Conservation (phyloP, 1,140 invertebrate species). For the Trachelipus rathkii region DNA sequence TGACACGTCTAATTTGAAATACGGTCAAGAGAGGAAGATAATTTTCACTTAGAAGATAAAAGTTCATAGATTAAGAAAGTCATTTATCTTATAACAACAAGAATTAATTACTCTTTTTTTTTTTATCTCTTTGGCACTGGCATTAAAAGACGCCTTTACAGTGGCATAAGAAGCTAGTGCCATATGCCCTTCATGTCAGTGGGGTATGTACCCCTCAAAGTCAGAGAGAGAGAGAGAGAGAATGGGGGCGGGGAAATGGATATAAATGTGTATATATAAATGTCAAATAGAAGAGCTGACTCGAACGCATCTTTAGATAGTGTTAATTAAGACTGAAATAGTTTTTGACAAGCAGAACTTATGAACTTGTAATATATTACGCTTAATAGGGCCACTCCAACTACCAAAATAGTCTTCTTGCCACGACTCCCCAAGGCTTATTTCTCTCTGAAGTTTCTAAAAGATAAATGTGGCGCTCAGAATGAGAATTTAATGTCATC, state of each 20-base stretch:
- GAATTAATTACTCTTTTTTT: slow-evolving; percentile 8
- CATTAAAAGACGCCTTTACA: neutral
- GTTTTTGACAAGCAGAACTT: neutral
- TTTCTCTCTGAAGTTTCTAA: neutral
- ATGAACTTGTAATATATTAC: neutral
- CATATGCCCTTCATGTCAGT: neutral
- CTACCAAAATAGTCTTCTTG: neutral
- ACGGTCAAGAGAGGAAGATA: neutral
- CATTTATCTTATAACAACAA: neutral
- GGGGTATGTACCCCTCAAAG: no score
- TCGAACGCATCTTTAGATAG: neutral
- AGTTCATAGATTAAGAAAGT: neutral
- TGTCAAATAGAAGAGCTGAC: neutral
- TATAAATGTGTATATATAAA: no score
- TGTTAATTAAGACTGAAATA: slow-evolving; percentile 13
- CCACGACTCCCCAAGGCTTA: neutral
- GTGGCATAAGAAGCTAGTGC: neutral
- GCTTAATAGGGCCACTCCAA: neutral
- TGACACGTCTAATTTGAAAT: neutral
- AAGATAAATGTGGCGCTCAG: slow-evolving; percentile 6
- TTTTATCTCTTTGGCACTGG: neutral
- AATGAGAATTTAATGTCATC: slow-evolving; percentile 8
- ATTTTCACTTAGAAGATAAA: neutral
- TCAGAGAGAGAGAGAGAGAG: neutral
- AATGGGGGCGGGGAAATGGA: no score